Base-by-base conservation (phyloP, 1,140 invertebrate genomes). In the Lepidostoma basale region DNA sequence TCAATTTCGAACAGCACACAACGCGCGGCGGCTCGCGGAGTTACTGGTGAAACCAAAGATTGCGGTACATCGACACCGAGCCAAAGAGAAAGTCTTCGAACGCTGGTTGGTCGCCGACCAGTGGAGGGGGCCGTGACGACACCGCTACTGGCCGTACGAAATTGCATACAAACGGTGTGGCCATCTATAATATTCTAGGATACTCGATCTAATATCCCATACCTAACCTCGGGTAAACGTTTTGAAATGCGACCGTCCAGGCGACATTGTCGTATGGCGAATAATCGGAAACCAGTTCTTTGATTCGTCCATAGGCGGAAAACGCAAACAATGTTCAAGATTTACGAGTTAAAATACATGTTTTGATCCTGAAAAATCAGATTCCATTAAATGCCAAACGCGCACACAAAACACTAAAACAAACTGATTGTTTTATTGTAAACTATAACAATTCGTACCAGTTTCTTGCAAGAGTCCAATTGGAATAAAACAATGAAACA, bases 51-150 rank as follows among this genome's bases (percentile, higher is more conserved):
- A 70, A 66, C 68, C 63, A 39, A 59, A 60, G 68, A 70, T 70
- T 70, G 68, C 63, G 63, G 68, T 49, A 65, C 68, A 70, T 66
- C 68, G 68, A 70, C 68, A 59, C 68, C 62, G 54, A 23, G 22
- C 62, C 62, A 54, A 70, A 70, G 68, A 70, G 68, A 70, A 70
- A 70, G 68, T 70, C 68, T 62, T 44, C 67, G 56, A 33, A 6
- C 45, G 44, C 45, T 62, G 58, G 54, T 42, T 60, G 40, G 45
- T 44, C 26, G 63, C 20, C 9, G 49, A n/a, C 22, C 30, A n/a
- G 30, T 9, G 63, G 63, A 22, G 49, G 47, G 45, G 63, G 23
- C 30, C 47, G 25, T 65, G 47, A 65, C 63, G 63, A 65, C 47
- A 52, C 63, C 30, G 40, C 5, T 16, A 40, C 39, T n/a, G 33